Percentiles rank a stretch among this genome's conserved stretches.
Conservation (phyloP, 2,113 vertebrate species). For the Labeo rohita region DNA sequence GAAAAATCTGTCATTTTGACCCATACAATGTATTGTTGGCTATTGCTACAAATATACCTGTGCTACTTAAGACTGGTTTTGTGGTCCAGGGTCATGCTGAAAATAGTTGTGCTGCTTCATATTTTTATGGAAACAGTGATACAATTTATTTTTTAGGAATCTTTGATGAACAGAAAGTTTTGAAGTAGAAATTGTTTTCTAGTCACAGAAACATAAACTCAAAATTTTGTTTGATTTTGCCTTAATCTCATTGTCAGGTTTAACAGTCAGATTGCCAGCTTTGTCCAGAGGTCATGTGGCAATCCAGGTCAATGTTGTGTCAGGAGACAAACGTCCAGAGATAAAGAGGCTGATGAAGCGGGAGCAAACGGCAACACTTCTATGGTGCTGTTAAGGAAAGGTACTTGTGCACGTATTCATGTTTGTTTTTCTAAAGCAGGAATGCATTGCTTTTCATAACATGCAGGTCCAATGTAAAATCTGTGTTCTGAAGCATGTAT, state of each 20-base stretch:
- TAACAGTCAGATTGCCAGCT: conserved; percentile 70
- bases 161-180: no score
- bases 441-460: not conserved
- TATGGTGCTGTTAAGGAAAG: conserved; percentile 78
- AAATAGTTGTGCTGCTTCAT: no score
- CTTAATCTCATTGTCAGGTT: conserved; percentile 65
- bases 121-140: no score
- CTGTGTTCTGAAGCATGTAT: not conserved
- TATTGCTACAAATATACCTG: no score
- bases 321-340: conserved; percentile 51
- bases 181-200: not conserved
- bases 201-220: not conserved
- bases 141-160: no score
- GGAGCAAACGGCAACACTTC: conserved; percentile 71
- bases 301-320: conserved; percentile 58
- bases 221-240: not conserved
- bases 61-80: no score
- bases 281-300: conserved; percentile 61
- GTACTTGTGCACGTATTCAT: conserved; percentile 44
- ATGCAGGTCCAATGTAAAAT: not conserved
- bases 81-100: no score
- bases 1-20: no score
- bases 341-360: conserved; percentile 69
- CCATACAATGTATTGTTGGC: no score
- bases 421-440: not conserved